Evolutionary conservation across 2,888 invertebrate species (phyloP), one percentile per base, ranked within the genome.

Genomic region (Phyto melanocephala): DNA sequence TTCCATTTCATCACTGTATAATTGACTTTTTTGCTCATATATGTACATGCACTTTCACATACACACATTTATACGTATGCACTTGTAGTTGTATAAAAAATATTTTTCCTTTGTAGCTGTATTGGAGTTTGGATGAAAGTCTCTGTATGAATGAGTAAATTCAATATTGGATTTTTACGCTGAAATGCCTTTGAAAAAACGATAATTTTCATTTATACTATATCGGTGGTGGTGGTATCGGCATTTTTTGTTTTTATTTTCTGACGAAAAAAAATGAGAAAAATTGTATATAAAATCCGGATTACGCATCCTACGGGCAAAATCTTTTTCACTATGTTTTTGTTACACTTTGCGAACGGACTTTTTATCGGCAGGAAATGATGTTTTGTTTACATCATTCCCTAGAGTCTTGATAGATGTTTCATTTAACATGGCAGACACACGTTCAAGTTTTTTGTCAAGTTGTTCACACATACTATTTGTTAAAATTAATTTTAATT

Each of bases 111-210:
- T 74, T 52, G 62, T 17, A 42, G 47, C 15, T 70, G 33, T 52
- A 65, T 63, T 68, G n/a, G n/a, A n/a, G n/a, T 84, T 45, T 52
- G 22, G 15, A 68, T 65, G 71, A 82, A 86, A 86, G 63, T 42
- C 63, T 54, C 15, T 42, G 33, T 54, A 56, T 56, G 65, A 87
- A 87, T 89, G 89, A 90, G 88, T 90, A 88, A 89, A 90, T 90
- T 87, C 88, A 88, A 89, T 89, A 89, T 90, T 88, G 89, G 87
- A 89, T 88, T 89, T 89, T 89, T 86, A 88, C 90, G 90, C 90
- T 87, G 87, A 90, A 90, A 90, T 90, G 89, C 87, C 86, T 88
- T 87, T 89, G 89, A 90, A 90, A 89, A 88, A 88, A 76, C 71
- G 88, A 89, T 89, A 79, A 82, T 89, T 89, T 88, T 88, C 89